These are phyloP conservation scores for Leucosticte australis DNA, from an alignment of 2,113 vertebrate genomes.

Conservation along the genomic window DNA sequence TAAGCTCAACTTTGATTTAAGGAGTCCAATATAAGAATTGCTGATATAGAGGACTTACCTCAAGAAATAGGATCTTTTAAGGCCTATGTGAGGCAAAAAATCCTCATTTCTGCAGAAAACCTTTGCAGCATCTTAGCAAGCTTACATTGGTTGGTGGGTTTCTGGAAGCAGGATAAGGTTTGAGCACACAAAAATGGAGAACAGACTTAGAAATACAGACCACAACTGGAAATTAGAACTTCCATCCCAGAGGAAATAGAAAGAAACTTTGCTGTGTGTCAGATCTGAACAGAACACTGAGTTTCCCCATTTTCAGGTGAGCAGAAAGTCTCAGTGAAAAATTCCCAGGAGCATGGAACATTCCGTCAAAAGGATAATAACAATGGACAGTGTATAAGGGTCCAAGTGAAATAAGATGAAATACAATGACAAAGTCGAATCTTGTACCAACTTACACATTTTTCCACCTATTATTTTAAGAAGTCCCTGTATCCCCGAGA, in stretches of 20 bases:
- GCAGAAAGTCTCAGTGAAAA: not conserved
- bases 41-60: not conserved
- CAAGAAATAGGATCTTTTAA: not conserved
- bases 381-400: not conserved
- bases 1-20: not conserved
- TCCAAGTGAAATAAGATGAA: not conserved
- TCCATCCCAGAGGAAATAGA: not conserved
- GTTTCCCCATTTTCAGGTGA: not conserved
- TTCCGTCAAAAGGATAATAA: not conserved
- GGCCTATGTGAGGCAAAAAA: not conserved
- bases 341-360: not conserved
- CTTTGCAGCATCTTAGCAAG: not conserved
- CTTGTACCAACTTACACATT: not conserved
- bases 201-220: not conserved
- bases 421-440: not conserved
- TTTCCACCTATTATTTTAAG: not conserved
- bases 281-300: not conserved
- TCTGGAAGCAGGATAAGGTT: not conserved
- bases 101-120: not conserved
- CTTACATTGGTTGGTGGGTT: not conserved
- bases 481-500: not conserved
- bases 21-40: not conserved
- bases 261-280: not conserved
- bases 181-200: not conserved
- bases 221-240: not conserved